Conservation (phyloP, 2,113 vertebrate species). For the Ibidorhyncha struthersii region DNA sequence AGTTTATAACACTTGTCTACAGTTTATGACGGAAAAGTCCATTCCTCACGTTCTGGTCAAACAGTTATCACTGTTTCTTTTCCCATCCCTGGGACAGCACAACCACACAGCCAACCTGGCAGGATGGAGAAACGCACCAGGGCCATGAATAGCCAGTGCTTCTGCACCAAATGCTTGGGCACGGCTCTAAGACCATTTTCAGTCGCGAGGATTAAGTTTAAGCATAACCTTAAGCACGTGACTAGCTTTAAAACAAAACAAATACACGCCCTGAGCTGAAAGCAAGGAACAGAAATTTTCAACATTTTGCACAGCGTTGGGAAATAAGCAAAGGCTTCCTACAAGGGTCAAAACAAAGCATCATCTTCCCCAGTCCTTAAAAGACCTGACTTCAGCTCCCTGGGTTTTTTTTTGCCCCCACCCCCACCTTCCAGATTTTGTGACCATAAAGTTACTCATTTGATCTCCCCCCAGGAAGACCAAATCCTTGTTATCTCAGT, state of each 20-base stretch:
- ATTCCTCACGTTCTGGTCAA: not conserved
- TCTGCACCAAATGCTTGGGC: not conserved
- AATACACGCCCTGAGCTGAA: not conserved
- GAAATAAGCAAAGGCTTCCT: not conserved
- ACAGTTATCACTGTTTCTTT: not conserved
- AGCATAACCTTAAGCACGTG: not conserved
- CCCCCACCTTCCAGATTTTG: not conserved
- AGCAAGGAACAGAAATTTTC: not conserved
- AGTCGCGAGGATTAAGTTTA: not conserved
- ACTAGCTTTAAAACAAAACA: not conserved
- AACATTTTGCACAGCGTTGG: not conserved
- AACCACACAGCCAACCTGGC: not conserved
- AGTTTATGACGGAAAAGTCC: not conserved
- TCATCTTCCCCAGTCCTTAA: fast-evolving
- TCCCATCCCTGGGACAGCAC: not conserved
- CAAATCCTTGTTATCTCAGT: not conserved
- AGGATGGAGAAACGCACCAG: not conserved
- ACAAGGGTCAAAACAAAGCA: not conserved
- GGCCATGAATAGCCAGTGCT: not conserved
- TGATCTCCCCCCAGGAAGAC: not conserved
- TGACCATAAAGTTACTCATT: not conserved
- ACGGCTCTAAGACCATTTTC: not conserved
- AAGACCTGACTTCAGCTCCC: not conserved
- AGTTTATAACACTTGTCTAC: fast-evolving
- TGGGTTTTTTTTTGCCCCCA: fast-evolving